Evolutionary conservation across 2,888 invertebrate genomes (phyloP).

Genomic region (Asteroscopus sphinx): DNA sequence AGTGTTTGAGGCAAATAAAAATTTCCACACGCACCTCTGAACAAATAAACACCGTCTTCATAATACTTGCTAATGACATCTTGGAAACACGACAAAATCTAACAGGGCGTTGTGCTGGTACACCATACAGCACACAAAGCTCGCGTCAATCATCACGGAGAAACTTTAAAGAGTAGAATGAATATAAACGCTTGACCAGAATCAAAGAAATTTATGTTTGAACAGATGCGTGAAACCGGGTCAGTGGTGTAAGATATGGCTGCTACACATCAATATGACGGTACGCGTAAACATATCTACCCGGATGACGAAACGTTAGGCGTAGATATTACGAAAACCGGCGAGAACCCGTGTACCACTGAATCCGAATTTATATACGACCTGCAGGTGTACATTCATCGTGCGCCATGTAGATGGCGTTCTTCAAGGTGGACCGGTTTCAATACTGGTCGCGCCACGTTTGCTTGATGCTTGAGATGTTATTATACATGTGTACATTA

Average conservation of each 20-base stretch:
- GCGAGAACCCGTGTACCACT: constrained; percentile 66
- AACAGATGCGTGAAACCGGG: constrained; percentile 82
- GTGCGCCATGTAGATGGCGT: constrained; percentile 69
- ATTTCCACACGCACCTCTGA: constrained; percentile 60
- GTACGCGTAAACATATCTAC: constrained; percentile 79
- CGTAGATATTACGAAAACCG: constrained; percentile 79
- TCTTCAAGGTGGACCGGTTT: constrained; percentile 82
- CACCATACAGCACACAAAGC: constrained; percentile 29
- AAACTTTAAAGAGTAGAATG: constrained; percentile 56
- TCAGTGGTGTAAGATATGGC: constrained; percentile 82
- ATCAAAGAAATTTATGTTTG: constrained; percentile 75
- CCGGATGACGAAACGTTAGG: constrained; percentile 76
- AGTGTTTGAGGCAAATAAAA: constrained; percentile 67
- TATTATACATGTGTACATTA: constrained; percentile 54
- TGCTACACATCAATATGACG: constrained; percentile 77
- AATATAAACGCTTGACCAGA: constrained; percentile 59
- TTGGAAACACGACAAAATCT: constrained; percentile 54
- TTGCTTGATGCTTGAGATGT: constrained; percentile 65
- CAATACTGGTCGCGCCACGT: constrained; percentile 69
- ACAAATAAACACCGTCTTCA: constrained; percentile 57
- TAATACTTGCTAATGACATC: constrained; percentile 62
- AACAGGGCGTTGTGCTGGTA: constrained; percentile 39
- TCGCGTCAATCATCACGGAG: constrained; percentile 49
- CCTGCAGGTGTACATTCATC: constrained; percentile 72
- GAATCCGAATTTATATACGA: constrained; percentile 74